phyloP scores from a whole-genome alignment of 2,888 invertebrate genomes.

The Euclidia mi region DNA sequence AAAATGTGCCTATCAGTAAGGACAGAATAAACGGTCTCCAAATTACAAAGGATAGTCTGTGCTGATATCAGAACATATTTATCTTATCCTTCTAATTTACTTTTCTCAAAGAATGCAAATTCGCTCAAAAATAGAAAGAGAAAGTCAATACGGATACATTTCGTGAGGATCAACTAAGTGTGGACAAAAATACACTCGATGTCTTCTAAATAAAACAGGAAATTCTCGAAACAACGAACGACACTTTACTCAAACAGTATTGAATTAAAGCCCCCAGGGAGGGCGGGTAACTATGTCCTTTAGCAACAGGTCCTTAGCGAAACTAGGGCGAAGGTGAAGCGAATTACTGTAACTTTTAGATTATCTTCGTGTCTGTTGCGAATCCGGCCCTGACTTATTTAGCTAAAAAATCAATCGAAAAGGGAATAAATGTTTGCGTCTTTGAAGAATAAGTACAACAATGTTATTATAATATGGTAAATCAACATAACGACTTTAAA shows the following conservation, averaged over 20 bases:
- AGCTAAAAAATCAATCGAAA: not conserved
- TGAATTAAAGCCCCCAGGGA: slow-evolving; percentile 70
- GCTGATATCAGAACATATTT: too few species aligned
- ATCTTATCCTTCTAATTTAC: too few species aligned
- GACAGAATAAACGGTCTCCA: too few species aligned
- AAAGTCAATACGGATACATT: too few species aligned
- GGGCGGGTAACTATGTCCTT: slow-evolving; percentile 60
- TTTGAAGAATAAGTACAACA: too few species aligned
- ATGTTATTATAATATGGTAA: too few species aligned
- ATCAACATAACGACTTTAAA: too few species aligned
- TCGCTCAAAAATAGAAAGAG: too few species aligned
- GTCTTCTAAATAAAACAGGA: slow-evolving; percentile 42
- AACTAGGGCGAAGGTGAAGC: slow-evolving; percentile 60
- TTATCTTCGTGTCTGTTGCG: slow-evolving; percentile 27
- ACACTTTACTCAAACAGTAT: slow-evolving; percentile 71
- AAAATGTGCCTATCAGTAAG: too few species aligned
- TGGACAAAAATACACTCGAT: slow-evolving; percentile 28
- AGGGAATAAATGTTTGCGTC: not conserved
- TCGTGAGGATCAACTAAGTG: slow-evolving; percentile 7
- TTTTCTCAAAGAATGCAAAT: too few species aligned
- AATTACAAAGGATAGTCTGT: too few species aligned
- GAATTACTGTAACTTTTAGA: slow-evolving; percentile 40
- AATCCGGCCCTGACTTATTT: slow-evolving; percentile 5
- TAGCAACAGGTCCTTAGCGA: slow-evolving; percentile 82
- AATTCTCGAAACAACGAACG: slow-evolving; percentile 50